phyloP scores from a whole-genome alignment of 2,888 invertebrate genomes.

The Anoplius nigerrimus region DNA sequence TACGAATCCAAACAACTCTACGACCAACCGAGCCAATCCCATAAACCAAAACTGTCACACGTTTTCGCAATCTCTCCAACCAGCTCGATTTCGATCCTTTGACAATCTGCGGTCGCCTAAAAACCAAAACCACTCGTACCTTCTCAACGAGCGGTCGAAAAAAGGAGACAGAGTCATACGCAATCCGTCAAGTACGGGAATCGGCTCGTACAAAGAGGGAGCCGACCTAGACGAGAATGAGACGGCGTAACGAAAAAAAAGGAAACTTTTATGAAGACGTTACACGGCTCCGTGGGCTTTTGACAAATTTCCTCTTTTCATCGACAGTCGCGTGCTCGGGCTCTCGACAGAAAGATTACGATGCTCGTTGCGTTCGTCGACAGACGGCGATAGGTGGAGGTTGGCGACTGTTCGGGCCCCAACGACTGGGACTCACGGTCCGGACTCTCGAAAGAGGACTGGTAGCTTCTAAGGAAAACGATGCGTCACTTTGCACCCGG shows the following conservation, averaged over 20 bases:
- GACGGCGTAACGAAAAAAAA: slow-evolving; percentile 1
- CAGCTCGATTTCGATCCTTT: no score
- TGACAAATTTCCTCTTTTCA: slow-evolving; percentile 68
- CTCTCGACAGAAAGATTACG: slow-evolving; percentile 34
- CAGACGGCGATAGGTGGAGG: background rate
- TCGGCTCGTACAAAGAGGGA: slow-evolving; percentile 10
- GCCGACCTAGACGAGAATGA: slow-evolving; percentile 30
- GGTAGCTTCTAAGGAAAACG: slow-evolving; percentile 58
- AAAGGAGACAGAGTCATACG: no score
- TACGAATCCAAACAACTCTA: no score
- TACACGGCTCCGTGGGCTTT: slow-evolving; percentile 59
- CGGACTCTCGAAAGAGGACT: background rate
- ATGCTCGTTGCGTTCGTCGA: slow-evolving; percentile 1
- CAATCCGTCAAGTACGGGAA: slow-evolving; percentile 3
- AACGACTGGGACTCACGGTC: background rate
- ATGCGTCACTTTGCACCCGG: slow-evolving; percentile 69
- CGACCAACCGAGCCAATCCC: no score
- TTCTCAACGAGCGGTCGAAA: no score
- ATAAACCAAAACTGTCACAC: no score
- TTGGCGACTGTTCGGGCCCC: background rate
- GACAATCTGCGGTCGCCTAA: no score
- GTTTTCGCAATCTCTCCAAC: no score
- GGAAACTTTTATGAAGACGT: slow-evolving; percentile 62
- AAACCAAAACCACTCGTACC: no score
- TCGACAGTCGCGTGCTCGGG: slow-evolving; percentile 39